Conservation (phyloP, 2,113 vertebrate species). For the Alligator mississippiensis region DNA sequence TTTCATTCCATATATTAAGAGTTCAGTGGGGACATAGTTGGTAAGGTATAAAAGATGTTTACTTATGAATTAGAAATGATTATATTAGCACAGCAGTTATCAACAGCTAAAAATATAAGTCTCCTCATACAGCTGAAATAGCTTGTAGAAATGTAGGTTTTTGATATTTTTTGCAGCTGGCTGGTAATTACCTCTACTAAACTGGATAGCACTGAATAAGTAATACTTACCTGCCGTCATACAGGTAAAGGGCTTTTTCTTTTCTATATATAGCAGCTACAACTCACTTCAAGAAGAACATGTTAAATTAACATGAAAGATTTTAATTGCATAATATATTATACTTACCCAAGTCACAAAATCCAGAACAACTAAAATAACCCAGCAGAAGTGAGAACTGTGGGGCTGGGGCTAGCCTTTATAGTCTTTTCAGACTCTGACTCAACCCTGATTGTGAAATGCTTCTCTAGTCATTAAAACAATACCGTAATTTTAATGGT, state of each 20-base stretch:
- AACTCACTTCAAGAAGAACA: background rate
- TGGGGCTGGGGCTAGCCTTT: slow-evolving; percentile 29
- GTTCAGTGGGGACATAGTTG: background rate
- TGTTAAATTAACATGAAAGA: background rate
- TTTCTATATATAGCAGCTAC: background rate
- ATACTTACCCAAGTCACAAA: slow-evolving; percentile 53
- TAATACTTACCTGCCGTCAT: background rate
- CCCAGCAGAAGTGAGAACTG: slow-evolving; percentile 28
- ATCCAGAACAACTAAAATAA: background rate
- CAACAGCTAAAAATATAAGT: background rate
- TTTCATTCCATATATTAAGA: background rate
- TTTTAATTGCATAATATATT: background rate
- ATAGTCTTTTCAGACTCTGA: slow-evolving; percentile 43
- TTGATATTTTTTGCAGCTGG: background rate
- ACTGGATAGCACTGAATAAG: background rate
- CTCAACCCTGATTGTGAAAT: slow-evolving; percentile 72
- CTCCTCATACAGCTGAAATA: background rate
- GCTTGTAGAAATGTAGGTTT: background rate
- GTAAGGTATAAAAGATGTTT: background rate
- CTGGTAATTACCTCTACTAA: background rate
- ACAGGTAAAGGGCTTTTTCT: background rate
- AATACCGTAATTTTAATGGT: slow-evolving; percentile 11
- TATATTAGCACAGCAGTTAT: background rate
- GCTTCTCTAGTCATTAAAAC: slow-evolving; percentile 54
- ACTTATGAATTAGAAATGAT: background rate